Evolutionary conservation across 2,888 invertebrate genomes (phyloP), one percentile per base, ranked within the genome.

Genomic region (Caradrina clavipalpis): DNA sequence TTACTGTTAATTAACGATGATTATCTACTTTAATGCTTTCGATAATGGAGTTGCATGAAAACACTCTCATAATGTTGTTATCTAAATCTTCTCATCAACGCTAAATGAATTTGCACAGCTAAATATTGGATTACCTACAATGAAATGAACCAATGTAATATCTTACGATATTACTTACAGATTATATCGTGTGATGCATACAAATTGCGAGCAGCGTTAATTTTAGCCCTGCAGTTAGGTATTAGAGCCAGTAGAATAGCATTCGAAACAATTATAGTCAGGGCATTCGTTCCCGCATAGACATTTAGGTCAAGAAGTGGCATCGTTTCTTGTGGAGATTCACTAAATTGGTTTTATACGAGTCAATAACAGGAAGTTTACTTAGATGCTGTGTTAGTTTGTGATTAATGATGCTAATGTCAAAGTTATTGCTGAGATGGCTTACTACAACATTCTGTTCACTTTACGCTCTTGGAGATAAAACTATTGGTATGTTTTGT

Each of bases 221-320:
- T 83, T 84, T 84, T 87, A 88, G 76, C 70, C 7, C 55, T 80
- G 73, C 76, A 84, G 82, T 80, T 81, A 72, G 69, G 76, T 85
- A 82, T 81, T 80, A 78, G 69, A 82, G 75, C 82, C 63, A 81
- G 78, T 82, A 83, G 84, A 81, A 81, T 80, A 80, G 82, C 72
- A 73, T 78, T 75, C 74, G 78, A 79, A 87, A 84, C 85, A 78
- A 86, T 87, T 87, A 81, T 81, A 85, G 77, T 81, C 71, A 76
- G 76, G 62, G 68, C 69, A 66, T 69, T 42, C 62, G 69, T 63
- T 66, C 71, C n/a, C 54, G 61, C 53, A 61, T 35, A 60, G 53
- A 67, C 70, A 82, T 80, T 75, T 69, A 70, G 81, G 79, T 80
- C 81, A 80, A 80, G 69, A 81, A 80, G 71, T 75, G 70, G 54